Evolutionary conservation across 2,888 invertebrate genomes (phyloP), one percentile per base, ranked within the genome.

Genomic region (Ryuthela nishihirai): DNA sequence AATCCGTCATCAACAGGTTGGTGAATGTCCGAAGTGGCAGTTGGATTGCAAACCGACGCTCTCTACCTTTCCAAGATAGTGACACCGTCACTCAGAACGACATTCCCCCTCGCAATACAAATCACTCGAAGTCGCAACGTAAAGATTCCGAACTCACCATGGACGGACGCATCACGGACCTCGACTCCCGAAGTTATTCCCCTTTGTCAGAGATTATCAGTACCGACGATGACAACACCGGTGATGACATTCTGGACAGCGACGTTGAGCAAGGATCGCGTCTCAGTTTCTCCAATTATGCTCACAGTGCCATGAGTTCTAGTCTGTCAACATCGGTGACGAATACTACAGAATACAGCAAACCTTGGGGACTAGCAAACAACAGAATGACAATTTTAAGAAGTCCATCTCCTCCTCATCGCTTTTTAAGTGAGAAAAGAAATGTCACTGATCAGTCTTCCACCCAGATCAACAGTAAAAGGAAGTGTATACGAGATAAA

Each of bases 401-500:
- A 9, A 52, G 56, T 25, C 56, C 52, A 17, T 58, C 56, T 18
- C 56, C 56, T 9, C 46, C 56, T 15, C 50, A 58, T 40, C 39
- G 50, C 39, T 52, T 46, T 17, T 24, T 58, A 7, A 45, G 44
- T 46, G 56, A 58, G 24, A 58, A 35, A 52, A n/a, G 35, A 15
- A 50, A 47, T n/a, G n/a, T n/a, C 9, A 34, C 38, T 26, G 34
- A 38, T 29, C 24, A 52, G 52, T 58, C 56, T 58, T 58, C 56
- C 52, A 52, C 20, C 23, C 21, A 26, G 26, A 34, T 58, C 12
- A 52, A 58, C 34, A 52, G 46, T 18, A 58, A 58, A 32, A 58
- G 52, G 42, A 58, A 58, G 21, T 52, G 52, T 58, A 39, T 58
- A 32, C 45, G 42, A 42, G 56, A 58, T 26, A 46, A 58, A 21